A percentile compares a stretch with the other conserved stretches of the same genome.
These are phyloP conservation scores for Xanthorhoe designata DNA, from an alignment of 2,888 invertebrate genomes.

Conservation along the genomic window DNA sequence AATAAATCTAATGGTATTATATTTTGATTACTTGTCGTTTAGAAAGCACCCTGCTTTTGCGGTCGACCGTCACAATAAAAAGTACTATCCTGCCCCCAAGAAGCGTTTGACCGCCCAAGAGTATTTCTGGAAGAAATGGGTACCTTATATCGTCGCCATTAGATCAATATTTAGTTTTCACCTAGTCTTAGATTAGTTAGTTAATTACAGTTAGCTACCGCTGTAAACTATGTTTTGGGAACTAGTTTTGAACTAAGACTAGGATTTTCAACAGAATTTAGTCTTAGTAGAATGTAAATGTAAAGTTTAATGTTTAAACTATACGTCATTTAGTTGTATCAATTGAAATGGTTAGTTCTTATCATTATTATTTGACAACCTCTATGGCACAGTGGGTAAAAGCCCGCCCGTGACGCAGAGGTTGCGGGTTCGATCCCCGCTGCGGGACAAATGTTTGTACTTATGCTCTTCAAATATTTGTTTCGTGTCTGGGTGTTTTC, in stretches of 20 bases:
- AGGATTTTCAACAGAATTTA: not conserved
- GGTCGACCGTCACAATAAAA: constrained; percentile 68
- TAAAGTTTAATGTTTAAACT: not conserved
- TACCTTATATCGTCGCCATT: constrained; percentile 46
- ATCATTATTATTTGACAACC: too few relatives aligned
- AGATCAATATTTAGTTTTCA: not conserved
- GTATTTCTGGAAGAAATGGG: constrained; percentile 82
- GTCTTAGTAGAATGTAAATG: not conserved
- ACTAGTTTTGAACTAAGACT: not conserved
- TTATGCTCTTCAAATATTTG: too few relatives aligned
- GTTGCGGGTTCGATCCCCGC: too few relatives aligned
- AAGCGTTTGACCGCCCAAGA: constrained; percentile 74
- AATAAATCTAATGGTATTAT: not conserved
- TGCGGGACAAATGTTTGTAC: too few relatives aligned
- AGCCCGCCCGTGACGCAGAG: too few relatives aligned
- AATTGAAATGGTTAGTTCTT: not conserved
- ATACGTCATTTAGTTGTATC: not conserved
- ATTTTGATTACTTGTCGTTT: constrained; percentile 35
- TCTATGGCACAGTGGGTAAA: too few relatives aligned
- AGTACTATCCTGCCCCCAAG: constrained; percentile 63
- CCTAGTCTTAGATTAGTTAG: not conserved
- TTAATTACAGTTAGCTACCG: not conserved
- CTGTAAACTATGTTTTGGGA: not conserved
- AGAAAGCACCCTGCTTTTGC: constrained; percentile 70
- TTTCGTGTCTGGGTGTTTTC: too few relatives aligned